Conservation (phyloP, 2,113 vertebrate species). For the Dascyllus trimaculatus region DNA sequence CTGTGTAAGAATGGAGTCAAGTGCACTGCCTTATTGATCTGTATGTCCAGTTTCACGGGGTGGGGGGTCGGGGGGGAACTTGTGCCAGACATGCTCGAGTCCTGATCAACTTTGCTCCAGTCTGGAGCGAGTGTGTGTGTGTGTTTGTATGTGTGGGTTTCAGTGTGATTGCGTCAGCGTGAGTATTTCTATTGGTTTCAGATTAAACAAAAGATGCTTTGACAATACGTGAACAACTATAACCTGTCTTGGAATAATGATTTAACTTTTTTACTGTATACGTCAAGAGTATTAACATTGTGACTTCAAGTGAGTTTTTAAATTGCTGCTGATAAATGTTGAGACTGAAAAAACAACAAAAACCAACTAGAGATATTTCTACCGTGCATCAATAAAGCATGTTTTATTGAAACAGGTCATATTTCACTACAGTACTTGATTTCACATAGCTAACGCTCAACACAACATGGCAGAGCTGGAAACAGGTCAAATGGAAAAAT, state of each 20-base stretch:
- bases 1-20: too few relatives aligned
- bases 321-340: constrained; percentile 53
- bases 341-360: not conserved
- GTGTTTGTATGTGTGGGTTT: constrained; percentile 26
- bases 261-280: constrained; percentile 65
- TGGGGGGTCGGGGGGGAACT: not conserved
- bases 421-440: constrained; percentile 56
- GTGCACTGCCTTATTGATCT: not conserved
- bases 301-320: constrained; percentile 24
- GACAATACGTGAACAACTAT: constrained; percentile 23
- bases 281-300: constrained; percentile 52
- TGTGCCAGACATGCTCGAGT: not conserved
- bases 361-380: constrained; percentile 21
- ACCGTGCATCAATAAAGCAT: constrained; percentile 71
- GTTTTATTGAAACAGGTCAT: constrained; percentile 78
- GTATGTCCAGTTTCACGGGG: constrained; percentile 28
- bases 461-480: constrained; percentile 46
- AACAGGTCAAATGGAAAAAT: constrained; percentile 67
- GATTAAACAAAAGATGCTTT: constrained; percentile 11
- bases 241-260: constrained; percentile 56
- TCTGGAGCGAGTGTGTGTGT: constrained; percentile 21
- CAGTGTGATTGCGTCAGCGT: constrained; percentile 25
- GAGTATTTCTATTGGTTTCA: constrained; percentile 33
- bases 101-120: not conserved
- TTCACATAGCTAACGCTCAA: constrained; percentile 37